Conservation (phyloP, 2,113 vertebrate species). For the Salvelinus fontinalis region DNA sequence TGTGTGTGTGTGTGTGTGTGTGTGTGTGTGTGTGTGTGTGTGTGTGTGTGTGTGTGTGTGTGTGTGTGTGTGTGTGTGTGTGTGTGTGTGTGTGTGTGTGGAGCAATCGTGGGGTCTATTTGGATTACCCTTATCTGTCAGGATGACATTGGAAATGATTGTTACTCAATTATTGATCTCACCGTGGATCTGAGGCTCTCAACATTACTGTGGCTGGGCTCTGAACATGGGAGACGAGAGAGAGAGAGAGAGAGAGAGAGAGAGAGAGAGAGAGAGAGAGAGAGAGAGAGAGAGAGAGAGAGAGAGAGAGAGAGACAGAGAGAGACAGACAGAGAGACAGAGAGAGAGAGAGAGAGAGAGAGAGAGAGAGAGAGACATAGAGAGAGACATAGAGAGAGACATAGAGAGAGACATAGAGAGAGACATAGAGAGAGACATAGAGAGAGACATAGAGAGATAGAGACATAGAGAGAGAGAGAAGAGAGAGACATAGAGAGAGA, state of each 20-base stretch:
- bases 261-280: no score
- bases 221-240: neutral
- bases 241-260: neutral
- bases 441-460: no score
- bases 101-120: neutral
- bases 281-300: no score
- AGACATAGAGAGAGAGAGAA: no score
- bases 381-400: no score
- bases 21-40: constrained; percentile 1
- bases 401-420: no score
- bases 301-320: no score
- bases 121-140: constrained; percentile 22
- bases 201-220: neutral
- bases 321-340: no score
- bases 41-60: constrained; percentile 6
- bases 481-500: no score
- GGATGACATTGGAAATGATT: constrained; percentile 37
- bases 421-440: no score
- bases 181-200: neutral
- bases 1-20: neutral
- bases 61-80: constrained; percentile 3
- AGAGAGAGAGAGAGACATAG: no score
- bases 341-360: no score
- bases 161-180: constrained; percentile 38
- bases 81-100: constrained; percentile 5